Conservation (phyloP, 1,140 invertebrate species). For the Drosophila subobscura region DNA sequence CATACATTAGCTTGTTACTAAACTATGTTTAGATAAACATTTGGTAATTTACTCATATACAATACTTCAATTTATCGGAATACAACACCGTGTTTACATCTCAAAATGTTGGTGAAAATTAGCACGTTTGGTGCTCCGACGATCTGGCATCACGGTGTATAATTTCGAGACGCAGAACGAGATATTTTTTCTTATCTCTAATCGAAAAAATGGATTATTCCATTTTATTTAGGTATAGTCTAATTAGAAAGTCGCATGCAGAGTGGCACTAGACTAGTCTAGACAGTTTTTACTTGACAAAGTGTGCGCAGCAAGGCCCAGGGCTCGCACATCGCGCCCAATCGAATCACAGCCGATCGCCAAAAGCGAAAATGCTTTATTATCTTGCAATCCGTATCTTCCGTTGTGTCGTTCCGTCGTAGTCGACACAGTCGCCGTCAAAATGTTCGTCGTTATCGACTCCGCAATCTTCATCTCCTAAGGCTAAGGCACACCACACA, state of each 20-base stretch:
- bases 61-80: neutral
- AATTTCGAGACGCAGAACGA: constrained; percentile 78
- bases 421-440: constrained; percentile 38
- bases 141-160: constrained; percentile 57
- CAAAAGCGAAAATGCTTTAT: constrained; percentile 62
- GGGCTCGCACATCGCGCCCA: constrained; percentile 22
- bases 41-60: no score
- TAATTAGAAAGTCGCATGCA: constrained; percentile 62
- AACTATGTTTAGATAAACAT: no score
- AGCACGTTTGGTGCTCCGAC: neutral
- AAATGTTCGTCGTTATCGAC: constrained; percentile 79
- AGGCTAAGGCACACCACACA: constrained; percentile 59
- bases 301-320: constrained; percentile 3
- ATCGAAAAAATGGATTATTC: constrained; percentile 74
- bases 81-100: constrained; percentile 61
- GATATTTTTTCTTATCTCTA: constrained; percentile 69
- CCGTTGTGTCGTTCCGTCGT: constrained; percentile 27
- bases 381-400: constrained; percentile 77
- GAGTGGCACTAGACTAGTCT: constrained; percentile 30
- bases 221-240: constrained; percentile 67
- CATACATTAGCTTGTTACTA: no score
- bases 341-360: constrained; percentile 15
- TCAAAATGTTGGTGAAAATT: constrained; percentile 18
- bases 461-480: constrained; percentile 78
- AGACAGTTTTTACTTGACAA: constrained; percentile 7